Conservation (phyloP, 2,888 invertebrate species). For the Oasisia sp. region DNA sequence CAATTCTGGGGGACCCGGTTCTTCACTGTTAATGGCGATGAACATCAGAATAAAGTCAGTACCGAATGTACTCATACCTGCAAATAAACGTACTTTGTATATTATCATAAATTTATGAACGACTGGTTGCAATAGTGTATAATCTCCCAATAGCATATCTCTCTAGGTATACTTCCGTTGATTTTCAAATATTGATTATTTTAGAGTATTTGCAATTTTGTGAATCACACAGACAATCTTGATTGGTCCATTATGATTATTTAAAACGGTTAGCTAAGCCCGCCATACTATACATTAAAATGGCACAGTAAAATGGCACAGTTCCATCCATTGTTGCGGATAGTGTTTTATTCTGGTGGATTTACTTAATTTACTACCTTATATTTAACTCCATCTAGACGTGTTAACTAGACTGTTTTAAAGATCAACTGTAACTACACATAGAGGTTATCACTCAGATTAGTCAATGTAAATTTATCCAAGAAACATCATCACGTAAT, state of each 20-base stretch:
- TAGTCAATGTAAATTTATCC: background rate
- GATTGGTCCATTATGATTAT: no score
- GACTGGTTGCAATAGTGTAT: background rate
- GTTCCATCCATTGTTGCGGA: background rate
- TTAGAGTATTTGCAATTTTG: no score
- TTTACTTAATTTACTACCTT: background rate
- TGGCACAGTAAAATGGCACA: no score
- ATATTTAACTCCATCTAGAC: background rate
- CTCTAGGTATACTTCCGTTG: no score
- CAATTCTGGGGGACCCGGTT: background rate
- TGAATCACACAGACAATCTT: no score
- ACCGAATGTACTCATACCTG: background rate
- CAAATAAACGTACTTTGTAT: background rate
- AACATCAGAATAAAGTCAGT: background rate
- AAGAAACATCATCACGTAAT: background rate
- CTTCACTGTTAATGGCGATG: conserved; percentile 8
- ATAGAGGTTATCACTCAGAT: background rate
- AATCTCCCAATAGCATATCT: background rate
- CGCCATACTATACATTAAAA: no score
- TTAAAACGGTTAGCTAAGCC: no score
- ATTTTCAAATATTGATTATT: no score
- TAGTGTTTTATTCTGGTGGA: background rate
- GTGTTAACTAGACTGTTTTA: background rate
- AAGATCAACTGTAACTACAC: background rate
- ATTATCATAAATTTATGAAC: background rate